Evolutionary conservation across 2,888 invertebrate genomes (phyloP).

Genomic region (Branchellion lobata): DNA sequence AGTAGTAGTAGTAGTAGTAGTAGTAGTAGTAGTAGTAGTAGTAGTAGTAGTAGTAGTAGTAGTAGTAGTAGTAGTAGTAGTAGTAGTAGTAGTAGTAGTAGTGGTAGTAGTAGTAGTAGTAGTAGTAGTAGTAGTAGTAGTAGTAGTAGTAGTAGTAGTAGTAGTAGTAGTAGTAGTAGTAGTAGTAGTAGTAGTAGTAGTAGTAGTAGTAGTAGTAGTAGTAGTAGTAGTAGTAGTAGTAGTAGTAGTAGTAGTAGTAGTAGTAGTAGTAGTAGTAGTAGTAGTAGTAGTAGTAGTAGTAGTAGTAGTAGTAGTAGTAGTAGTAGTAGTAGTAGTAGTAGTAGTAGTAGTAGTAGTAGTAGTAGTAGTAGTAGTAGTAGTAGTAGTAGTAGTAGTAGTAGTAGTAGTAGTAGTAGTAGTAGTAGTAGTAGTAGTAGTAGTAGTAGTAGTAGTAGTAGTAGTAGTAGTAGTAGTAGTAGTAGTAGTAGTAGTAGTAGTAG

Average conservation of each 20-base stretch:
- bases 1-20: conserved; percentile 9
- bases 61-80: conserved; percentile 9
- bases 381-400: conserved; percentile 34
- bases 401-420: conserved; percentile 23
- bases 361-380: conserved; percentile 35
- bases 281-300: not conserved
- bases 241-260: not conserved
- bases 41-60: conserved; percentile 9
- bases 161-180: conserved; percentile 9
- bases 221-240: not conserved
- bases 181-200: conserved; percentile 9
- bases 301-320: conserved; percentile 12
- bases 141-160: conserved; percentile 9
- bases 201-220: conserved; percentile 9
- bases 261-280: not conserved
- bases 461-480: conserved; percentile 36
- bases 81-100: not conserved
- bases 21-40: conserved; percentile 9
- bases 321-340: conserved; percentile 15
- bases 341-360: conserved; percentile 31
- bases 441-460: conserved; percentile 34
- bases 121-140: conserved; percentile 9
- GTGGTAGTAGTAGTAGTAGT: not conserved
- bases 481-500: conserved; percentile 36
- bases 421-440: conserved; percentile 31